Evolutionary conservation across 2,113 vertebrate genomes (phyloP).

Genomic region (Calyptomena viridis): DNA sequence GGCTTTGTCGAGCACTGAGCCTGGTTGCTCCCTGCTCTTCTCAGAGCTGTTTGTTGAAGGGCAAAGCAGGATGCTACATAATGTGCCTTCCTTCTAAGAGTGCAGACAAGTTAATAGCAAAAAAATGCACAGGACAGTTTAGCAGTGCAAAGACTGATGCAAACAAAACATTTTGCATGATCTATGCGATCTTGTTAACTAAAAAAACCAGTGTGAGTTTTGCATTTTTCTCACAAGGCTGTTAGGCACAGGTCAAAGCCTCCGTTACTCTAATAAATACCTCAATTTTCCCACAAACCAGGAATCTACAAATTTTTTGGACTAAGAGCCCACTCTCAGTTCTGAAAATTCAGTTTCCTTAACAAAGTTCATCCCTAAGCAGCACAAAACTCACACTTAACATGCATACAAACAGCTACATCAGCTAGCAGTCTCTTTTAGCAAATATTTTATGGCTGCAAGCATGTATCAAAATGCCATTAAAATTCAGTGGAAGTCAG

Average conservation of each 20-base stretch:
- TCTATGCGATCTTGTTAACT: background rate
- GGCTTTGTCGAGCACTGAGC: background rate
- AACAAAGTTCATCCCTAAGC: background rate
- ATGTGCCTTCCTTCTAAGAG: fast-evolving
- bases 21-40: background rate
- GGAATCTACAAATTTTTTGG: background rate
- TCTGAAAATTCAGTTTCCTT: background rate
- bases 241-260: background rate
- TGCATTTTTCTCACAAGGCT: background rate
- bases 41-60: background rate
- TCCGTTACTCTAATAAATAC: background rate
- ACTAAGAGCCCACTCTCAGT: background rate
- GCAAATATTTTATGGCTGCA: background rate
- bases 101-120: background rate
- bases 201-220: background rate
- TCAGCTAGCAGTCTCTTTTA: fast-evolving
- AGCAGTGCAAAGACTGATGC: background rate
- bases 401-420: background rate
- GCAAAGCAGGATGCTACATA: background rate
- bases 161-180: background rate
- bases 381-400: background rate
- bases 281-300: background rate
- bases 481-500: background rate
- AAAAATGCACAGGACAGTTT: background rate
- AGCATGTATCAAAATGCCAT: background rate